Percentiles rank a stretch among this genome's conserved stretches.
Evolutionary conservation across 2,797 vertebrate genomes (phyloP).

Genomic region (Sciurus vulgaris): DNA sequence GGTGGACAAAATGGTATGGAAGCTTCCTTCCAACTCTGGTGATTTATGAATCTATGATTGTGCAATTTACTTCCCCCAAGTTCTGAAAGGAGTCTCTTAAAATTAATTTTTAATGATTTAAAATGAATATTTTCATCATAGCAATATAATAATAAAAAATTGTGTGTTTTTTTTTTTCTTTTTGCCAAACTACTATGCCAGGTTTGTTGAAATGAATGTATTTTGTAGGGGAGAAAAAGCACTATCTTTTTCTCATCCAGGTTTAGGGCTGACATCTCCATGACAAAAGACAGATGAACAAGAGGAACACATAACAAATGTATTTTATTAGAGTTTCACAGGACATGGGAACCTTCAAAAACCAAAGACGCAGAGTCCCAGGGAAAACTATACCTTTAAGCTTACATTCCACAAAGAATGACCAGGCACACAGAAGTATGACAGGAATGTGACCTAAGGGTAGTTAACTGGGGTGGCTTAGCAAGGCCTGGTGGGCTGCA

Average conservation of each 20-base stretch:
- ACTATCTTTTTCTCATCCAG: neutral
- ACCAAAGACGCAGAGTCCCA: neutral
- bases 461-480: neutral
- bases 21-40: neutral
- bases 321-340: constrained; percentile 19
- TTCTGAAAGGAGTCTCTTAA: neutral
- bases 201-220: neutral
- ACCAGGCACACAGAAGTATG: neutral
- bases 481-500: neutral
- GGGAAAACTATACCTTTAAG: neutral
- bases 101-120: constrained; percentile 42
- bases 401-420: neutral
- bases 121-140: constrained; percentile 49
- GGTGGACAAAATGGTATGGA: neutral
- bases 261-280: neutral
- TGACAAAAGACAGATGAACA: neutral
- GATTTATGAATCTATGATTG: neutral
- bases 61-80: neutral
- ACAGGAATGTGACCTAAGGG: neutral
- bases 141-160: neutral
- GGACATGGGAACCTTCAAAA: neutral
- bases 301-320: neutral
- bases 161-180: neutral
- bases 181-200: constrained; percentile 22
- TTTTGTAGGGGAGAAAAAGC: neutral